Evolutionary conservation across 2,113 vertebrate genomes (phyloP), one percentile per base, ranked within the genome.

Genomic region (Neoarius graeffei): DNA sequence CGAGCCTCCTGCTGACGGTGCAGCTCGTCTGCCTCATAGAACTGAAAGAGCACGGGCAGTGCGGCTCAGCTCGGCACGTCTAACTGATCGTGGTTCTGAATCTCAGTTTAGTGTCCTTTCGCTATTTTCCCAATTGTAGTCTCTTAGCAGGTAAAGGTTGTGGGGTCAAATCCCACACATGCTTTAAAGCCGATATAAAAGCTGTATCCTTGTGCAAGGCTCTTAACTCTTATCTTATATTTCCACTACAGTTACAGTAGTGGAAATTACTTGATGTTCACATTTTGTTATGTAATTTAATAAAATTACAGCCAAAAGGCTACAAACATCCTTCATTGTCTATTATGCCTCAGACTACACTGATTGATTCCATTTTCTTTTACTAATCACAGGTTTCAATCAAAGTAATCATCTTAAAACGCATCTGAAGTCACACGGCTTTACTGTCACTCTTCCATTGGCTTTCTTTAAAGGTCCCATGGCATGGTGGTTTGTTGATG

Each of bases 11-110:
- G 95, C 71, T 92, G 97, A 86, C 94, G 96, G 92, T 99, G 97
- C 91, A 96, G 95, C 89, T 99, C 97, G 10, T 97, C 97, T 0
- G 97, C 98, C 93, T 99, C 98, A n/a, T 97, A 98, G 87, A 97
- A 98, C 98, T 99, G 62, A 69, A 87, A 56, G 91, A 25, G 83
- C 3, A 50, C 7, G 5, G 56, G 54, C 56, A 69, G 27, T 9
- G 30, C 4, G 17, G 7, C 27, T 79, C 52, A 76, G 56, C 13
- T 71, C 35, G 19, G 23, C 23, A 10, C 23, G 66, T 69, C 66
- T 30, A 25, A 60, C 57, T 17, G 17, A 60, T 20, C 25, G 10
- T 54, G 52, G 52, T 54, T 54, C 52, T 54, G 52, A 54, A 59
- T 59, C 57, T 59, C 17, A 1, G 10, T 8, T 77, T 50, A n/a